Percentiles rank a stretch among this genome's conserved stretches.
Conservation (phyloP, 2,888 invertebrate genomes). For the Agelastica alni region DNA sequence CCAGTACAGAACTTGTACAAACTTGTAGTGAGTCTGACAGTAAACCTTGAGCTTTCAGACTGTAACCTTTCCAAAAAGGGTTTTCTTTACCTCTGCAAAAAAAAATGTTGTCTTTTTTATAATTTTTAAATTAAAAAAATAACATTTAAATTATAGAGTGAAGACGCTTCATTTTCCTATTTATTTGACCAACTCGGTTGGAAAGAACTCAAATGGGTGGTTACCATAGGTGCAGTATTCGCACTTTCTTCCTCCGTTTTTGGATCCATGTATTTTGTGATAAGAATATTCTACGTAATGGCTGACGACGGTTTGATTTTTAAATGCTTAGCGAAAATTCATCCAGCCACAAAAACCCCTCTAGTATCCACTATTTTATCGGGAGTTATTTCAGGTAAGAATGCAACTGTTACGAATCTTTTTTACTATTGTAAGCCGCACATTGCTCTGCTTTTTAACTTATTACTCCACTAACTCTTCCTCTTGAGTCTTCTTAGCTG, state of each 20-base stretch:
- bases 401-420: too few species aligned
- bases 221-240: conserved; percentile 78
- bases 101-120: too few species aligned
- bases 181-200: conserved; percentile 74
- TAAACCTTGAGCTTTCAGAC: too few species aligned
- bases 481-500: too few species aligned
- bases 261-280: conserved; percentile 80
- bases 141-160: conserved; percentile 29
- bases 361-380: conserved; percentile 72
- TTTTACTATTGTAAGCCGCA: too few species aligned
- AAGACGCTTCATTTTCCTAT: conserved; percentile 69
- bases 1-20: too few species aligned
- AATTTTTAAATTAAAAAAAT: too few species aligned
- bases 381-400: conserved; percentile 69
- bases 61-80: too few species aligned
- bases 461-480: too few species aligned
- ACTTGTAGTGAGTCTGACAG: too few species aligned
- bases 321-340: conserved; percentile 71
- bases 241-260: conserved; percentile 80
- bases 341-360: conserved; percentile 72
- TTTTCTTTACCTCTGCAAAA: too few species aligned
- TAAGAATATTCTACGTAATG: conserved; percentile 85
- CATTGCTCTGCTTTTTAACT: too few species aligned
- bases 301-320: conserved; percentile 81
- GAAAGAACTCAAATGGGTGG: conserved; percentile 77